These are phyloP conservation scores for Tamias sibiricus DNA, from an alignment of 2,113 vertebrate species.

Conservation along the genomic window DNA sequence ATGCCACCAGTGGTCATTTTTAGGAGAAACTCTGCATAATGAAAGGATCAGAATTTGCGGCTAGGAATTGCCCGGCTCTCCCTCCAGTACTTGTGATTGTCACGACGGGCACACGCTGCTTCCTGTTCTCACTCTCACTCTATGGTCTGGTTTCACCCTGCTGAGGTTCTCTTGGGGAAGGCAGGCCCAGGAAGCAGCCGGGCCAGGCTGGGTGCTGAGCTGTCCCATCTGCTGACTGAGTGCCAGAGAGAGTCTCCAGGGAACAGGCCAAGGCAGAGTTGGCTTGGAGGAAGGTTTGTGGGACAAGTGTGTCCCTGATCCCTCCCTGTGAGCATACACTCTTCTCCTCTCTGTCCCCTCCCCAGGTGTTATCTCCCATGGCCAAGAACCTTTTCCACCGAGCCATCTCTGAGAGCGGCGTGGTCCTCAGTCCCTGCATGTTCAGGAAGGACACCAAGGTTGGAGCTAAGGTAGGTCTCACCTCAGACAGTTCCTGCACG, in stretches of 20 bases:
- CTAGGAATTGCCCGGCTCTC: background rate
- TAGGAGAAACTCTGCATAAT: background rate
- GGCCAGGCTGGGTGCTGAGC: background rate
- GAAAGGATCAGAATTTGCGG: background rate
- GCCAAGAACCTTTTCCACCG: slow-evolving; percentile 89
- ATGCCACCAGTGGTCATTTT: background rate
- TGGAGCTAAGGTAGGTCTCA: slow-evolving; percentile 21
- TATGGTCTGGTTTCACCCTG: background rate
- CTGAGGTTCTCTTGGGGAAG: background rate
- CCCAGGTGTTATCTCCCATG: slow-evolving; percentile 87
- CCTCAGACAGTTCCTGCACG: accelerated
- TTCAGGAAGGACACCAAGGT: background rate
- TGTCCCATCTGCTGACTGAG: no score
- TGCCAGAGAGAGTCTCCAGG: accelerated
- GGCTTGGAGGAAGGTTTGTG: background rate
- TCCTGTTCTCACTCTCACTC: no score
- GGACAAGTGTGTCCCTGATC: background rate
- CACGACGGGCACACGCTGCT: accelerated
- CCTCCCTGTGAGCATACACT: background rate
- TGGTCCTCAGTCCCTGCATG: background rate
- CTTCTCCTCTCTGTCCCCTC: background rate
- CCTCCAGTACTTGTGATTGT: background rate
- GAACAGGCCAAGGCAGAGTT: background rate
- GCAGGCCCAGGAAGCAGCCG: background rate
- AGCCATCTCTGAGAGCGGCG: slow-evolving; percentile 89